A percentile compares a stretch with the other conserved stretches of the same genome.
These are phyloP conservation scores for Merluccius polli DNA, from an alignment of 2,797 vertebrate species.

Conservation along the genomic window DNA sequence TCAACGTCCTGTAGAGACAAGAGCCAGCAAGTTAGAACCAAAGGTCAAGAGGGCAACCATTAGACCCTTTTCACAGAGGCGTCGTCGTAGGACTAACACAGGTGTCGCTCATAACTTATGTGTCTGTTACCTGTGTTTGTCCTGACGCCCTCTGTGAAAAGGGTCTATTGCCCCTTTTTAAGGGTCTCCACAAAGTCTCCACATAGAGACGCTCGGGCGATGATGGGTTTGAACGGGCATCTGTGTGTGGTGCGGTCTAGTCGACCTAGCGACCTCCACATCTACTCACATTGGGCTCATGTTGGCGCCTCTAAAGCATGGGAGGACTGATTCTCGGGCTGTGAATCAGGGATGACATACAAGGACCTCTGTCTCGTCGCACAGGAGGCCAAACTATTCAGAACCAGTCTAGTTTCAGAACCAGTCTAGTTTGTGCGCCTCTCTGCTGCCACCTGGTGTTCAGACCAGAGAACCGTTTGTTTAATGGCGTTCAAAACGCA, in stretches of 20 bases:
- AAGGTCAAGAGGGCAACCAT: not conserved
- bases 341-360: slow-evolving; percentile 33
- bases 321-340: slow-evolving; percentile 49
- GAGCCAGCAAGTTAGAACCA: slow-evolving; percentile 3
- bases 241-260: not conserved
- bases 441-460: slow-evolving; percentile 60
- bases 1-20: slow-evolving; percentile 51
- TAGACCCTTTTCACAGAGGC: not conserved
- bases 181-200: not conserved
- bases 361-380: not conserved
- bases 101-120: no score
- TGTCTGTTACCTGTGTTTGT: no score
- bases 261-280: not conserved
- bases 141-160: no score
- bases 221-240: not conserved
- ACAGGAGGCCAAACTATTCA: not conserved
- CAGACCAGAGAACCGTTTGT: not conserved
- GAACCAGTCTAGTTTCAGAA: not conserved
- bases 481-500: not conserved
- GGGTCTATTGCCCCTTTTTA: no score
- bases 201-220: not conserved
- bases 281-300: slow-evolving; percentile 50
- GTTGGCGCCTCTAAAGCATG: slow-evolving; percentile 49
- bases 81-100: not conserved
- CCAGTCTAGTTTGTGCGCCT: not conserved